These are phyloP conservation scores for Taxidea taxus DNA, from an alignment of 2,113 vertebrate species.

Conservation along the genomic window DNA sequence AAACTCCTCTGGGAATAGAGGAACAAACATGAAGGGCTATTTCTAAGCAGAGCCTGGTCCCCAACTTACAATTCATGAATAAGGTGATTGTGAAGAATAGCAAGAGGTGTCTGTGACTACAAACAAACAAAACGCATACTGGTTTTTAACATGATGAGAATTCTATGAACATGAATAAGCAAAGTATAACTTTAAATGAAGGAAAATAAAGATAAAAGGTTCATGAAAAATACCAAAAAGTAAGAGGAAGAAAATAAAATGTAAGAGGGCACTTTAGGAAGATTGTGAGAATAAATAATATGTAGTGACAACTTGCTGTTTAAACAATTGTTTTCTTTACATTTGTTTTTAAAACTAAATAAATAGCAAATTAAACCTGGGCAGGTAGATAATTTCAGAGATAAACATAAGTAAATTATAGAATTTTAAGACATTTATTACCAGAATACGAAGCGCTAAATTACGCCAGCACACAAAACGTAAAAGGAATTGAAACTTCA, in stretches of 20 bases:
- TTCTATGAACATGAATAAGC: background rate
- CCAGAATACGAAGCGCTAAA: background rate
- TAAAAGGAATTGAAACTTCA: background rate
- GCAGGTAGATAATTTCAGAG: background rate
- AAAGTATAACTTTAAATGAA: constrained; percentile 5
- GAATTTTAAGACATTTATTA: constrained; percentile 35
- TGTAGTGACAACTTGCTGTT: background rate
- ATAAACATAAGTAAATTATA: background rate
- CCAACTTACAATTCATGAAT: constrained; percentile 38
- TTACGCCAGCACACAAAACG: constrained; percentile 6
- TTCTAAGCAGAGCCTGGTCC: constrained; percentile 54
- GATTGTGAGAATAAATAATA: background rate
- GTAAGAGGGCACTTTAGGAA: background rate
- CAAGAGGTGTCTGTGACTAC: background rate
- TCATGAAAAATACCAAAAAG: background rate
- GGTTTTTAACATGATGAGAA: background rate
- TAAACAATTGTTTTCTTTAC: background rate
- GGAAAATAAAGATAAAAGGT: background rate
- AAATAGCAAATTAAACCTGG: background rate
- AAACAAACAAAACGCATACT: background rate
- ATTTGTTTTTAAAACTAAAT: background rate
- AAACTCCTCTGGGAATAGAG: constrained; percentile 59
- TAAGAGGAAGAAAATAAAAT: background rate
- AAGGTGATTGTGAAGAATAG: background rate
- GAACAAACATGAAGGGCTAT: constrained; percentile 33